These are phyloP conservation scores for Oscheius sp. DNA, from an alignment of 2,888 invertebrate species.

Conservation along the genomic window DNA sequence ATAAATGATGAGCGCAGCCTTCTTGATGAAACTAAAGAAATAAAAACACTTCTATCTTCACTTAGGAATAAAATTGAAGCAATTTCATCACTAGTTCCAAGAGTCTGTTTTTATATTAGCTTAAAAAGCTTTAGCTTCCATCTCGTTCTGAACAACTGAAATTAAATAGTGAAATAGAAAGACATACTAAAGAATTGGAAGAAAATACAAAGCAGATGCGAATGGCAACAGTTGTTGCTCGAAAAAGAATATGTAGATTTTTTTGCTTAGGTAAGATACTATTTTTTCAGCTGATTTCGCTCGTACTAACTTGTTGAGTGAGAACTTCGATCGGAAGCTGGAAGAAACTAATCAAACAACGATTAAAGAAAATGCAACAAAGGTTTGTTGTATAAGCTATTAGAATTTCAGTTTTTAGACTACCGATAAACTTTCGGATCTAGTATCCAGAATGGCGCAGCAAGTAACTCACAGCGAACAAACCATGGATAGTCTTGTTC, in stretches of 20 bases:
- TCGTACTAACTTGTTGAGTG: slow-evolving; percentile 4
- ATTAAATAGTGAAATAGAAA: slow-evolving; percentile 16
- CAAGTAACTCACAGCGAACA: slow-evolving; percentile 71
- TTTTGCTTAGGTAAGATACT: slow-evolving; percentile 6
- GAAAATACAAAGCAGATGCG: slow-evolving; percentile 27
- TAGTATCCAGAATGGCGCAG: slow-evolving; percentile 56
- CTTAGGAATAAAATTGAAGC: slow-evolving; percentile 14
- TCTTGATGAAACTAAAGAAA: slow-evolving; percentile 24
- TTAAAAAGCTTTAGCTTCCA: slow-evolving; percentile 8
- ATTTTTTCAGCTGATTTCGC: slow-evolving; percentile 16
- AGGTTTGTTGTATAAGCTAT: neutral
- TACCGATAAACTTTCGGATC: slow-evolving; percentile 35
- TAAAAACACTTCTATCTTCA: slow-evolving; percentile 12
- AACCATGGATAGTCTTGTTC: slow-evolving; percentile 82
- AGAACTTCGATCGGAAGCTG: neutral
- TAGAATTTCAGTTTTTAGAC: neutral
- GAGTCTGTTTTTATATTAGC: slow-evolving; percentile 1
- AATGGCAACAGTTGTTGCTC: slow-evolving; percentile 15
- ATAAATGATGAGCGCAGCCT: slow-evolving; percentile 24
- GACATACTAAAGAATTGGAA: slow-evolving; percentile 23
- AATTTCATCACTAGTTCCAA: slow-evolving; percentile 6
- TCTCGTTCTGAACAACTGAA: slow-evolving; percentile 24
- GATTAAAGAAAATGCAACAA: slow-evolving; percentile 21
- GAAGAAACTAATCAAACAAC: slow-evolving; percentile 14
- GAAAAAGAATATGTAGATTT: slow-evolving; percentile 19